Percentiles rank a stretch among this genome's conserved stretches.
phyloP scores from a whole-genome alignment of 2,797 vertebrate genomes.

The Danio albolineatus region DNA sequence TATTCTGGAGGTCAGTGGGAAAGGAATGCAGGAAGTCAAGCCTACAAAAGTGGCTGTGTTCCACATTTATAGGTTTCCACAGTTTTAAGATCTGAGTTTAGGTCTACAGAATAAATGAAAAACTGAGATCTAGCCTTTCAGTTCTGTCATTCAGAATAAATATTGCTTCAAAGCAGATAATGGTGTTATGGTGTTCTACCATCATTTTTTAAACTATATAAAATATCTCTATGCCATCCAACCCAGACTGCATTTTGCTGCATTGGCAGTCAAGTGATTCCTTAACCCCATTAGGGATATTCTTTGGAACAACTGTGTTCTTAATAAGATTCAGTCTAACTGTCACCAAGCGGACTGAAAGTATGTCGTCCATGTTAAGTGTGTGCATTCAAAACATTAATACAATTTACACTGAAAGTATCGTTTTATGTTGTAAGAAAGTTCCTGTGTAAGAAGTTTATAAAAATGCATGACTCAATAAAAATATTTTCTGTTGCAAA shows the following conservation, averaged over 20 bases:
- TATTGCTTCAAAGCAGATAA: not conserved
- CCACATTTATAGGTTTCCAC: constrained; percentile 20
- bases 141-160: no score
- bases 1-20: constrained; percentile 14
- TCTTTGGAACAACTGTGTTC: constrained; percentile 49
- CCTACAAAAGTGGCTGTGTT: constrained; percentile 35
- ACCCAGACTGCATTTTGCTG: constrained; percentile 29
- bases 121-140: not conserved
- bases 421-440: not conserved
- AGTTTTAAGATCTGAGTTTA: not conserved
- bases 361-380: not conserved
- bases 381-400: no score
- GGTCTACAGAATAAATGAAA: not conserved
- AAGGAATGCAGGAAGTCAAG: constrained; percentile 23
- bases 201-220: not conserved
- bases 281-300: constrained; percentile 38
- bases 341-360: not conserved
- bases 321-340: constrained; percentile 31
- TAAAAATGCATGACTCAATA: not conserved
- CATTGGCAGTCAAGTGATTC: constrained; percentile 46
- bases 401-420: no score
- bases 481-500: not conserved
- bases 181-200: not conserved
- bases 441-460: not conserved
- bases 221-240: not conserved